Evolutionary conservation across 2,797 vertebrate species (phyloP).

Genomic region (Bufotes viridis): DNA sequence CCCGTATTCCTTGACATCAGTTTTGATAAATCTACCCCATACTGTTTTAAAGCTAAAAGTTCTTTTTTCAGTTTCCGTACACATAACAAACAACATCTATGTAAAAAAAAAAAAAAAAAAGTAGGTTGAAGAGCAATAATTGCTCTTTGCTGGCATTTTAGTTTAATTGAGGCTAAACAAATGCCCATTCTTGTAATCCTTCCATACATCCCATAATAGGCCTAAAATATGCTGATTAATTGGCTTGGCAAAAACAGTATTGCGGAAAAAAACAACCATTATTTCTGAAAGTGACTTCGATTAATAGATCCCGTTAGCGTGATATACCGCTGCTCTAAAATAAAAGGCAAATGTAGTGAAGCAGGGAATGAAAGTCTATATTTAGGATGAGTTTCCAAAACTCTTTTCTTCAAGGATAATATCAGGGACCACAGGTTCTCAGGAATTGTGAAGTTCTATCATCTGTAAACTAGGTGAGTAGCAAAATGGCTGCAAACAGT

Average conservation of each 20-base stretch:
- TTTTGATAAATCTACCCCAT: no score
- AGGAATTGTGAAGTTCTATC: slow-evolving; percentile 35
- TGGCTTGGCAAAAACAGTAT: background rate
- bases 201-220: background rate
- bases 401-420: slow-evolving; percentile 40
- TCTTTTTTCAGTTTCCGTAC: background rate
- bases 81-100: background rate
- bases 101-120: no score
- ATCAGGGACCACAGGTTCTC: slow-evolving; percentile 34
- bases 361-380: slow-evolving; percentile 33
- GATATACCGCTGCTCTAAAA: slow-evolving; percentile 29
- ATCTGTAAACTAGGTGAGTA: slow-evolving; percentile 42
- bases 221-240: slow-evolving; percentile 2
- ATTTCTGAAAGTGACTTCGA: slow-evolving; percentile 19
- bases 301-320: slow-evolving; percentile 26
- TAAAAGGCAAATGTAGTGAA: slow-evolving; percentile 13
- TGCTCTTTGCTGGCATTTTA: background rate
- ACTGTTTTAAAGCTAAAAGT: background rate
- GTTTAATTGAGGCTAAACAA: slow-evolving; percentile 14
- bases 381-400: slow-evolving; percentile 36
- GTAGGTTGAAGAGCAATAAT: background rate
- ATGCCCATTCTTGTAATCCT: background rate
- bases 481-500: slow-evolving; percentile 37
- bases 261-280: background rate
- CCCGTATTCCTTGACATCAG: no score